Evolutionary conservation across 2,797 vertebrate species (phyloP), one percentile per base, ranked within the genome.

Genomic region (Hemitrygon akajei): DNA sequence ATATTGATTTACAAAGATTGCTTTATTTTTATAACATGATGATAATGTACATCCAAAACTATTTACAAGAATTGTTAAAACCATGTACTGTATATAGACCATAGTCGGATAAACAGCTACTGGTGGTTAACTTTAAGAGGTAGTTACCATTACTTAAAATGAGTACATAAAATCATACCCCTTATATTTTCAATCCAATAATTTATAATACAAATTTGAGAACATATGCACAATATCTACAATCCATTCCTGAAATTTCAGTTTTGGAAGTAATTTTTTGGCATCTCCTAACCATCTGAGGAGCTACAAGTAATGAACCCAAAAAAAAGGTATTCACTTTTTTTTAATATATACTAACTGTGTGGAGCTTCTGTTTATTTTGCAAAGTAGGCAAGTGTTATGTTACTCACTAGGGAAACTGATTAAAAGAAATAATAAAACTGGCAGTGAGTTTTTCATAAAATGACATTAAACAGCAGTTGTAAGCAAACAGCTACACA

Each of bases 91-190:
- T 34, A 89, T 89, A 69, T 73, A 94, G 96, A 97, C 96, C 96
- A 97, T 95, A 97, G 96, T 96, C 97, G 96, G 96, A 96, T 97
- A 97, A 97, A 97, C 97, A 97, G 97, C 97, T 97, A 97, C 97
- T 97, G 98, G 97, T 97, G 98, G 98, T 97, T 97, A 96, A 97
- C 98, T 98, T 96, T 96, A 98, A 97, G 98, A 99, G 98, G 98
- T 99, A 99, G 98, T 98, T 98, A 98, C 98, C 97, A 97, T 97
- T 97, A 97, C 47, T 98, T 97, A 96, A 97, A 97, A 97, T 96
- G 96, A 97, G 97, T 96, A 96, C 96, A 97, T 69, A 97, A 97
- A 97, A 96, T 97, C 95, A 96, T 97, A 98, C 98, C 98, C 97
- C 97, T 97, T 97, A 96, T 95, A 95, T 96, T 95, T 96, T 96